phyloP scores from a whole-genome alignment of 1,140 invertebrate genomes.

The Augochlora pura region DNA sequence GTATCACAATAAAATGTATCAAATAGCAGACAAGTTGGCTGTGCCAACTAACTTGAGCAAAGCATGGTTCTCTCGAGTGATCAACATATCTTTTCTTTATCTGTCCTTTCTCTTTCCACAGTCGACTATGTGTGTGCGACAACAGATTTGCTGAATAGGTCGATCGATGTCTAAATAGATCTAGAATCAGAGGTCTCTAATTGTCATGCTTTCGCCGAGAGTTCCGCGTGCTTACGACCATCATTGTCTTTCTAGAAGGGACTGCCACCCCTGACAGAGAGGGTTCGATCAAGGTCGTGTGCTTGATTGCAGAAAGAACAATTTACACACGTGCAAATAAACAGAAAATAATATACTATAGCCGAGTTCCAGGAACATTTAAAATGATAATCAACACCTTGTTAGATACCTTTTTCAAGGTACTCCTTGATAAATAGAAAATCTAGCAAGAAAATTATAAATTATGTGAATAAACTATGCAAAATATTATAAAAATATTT shows the following conservation, averaged over 20 bases:
- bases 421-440: too few relatives aligned
- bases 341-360: too few relatives aligned
- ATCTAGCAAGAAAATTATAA: too few relatives aligned
- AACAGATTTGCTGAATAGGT: not conserved
- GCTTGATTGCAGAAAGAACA: too few relatives aligned
- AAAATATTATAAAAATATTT: too few relatives aligned
- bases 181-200: not conserved
- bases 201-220: not conserved
- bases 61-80: constrained; percentile 28
- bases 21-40: constrained; percentile 11
- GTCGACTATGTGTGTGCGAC: not conserved
- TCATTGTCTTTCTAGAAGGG: not conserved
- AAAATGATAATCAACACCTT: too few relatives aligned
- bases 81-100: constrained; percentile 50
- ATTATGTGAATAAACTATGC: too few relatives aligned
- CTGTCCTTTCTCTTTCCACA: constrained; percentile 38
- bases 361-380: too few relatives aligned
- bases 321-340: too few relatives aligned
- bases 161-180: not conserved
- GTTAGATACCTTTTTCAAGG: too few relatives aligned
- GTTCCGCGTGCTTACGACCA: not conserved
- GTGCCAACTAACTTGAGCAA: constrained; percentile 29
- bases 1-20: constrained; percentile 37
- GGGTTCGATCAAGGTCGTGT: too few relatives aligned
- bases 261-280: not conserved